These are phyloP conservation scores for Zoanthus gigantus DNA, from an alignment of 92 coral and sea anemone genomes.

Conservation along the genomic window DNA sequence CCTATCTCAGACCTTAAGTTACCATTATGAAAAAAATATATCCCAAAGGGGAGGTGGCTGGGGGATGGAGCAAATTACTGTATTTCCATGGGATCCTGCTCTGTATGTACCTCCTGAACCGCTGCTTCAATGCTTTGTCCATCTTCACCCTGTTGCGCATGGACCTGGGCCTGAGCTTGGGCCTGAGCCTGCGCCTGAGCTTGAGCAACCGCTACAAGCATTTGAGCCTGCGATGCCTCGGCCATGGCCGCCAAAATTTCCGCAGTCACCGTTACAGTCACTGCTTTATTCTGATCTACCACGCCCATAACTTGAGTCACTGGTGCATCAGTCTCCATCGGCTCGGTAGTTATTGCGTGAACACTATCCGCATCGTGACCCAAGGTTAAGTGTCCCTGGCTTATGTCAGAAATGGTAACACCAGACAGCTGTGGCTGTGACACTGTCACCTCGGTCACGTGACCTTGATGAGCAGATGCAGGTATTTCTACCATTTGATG, in stretches of 20 bases:
- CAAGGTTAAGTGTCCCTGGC: conserved; percentile 28
- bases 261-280: conserved; percentile 84
- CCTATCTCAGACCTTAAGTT: background rate
- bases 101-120: conserved; percentile 33
- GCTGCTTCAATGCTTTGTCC: conserved; percentile 42
- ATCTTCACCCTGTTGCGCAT: conserved; percentile 23
- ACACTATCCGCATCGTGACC: conserved; percentile 28
- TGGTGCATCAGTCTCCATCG: conserved; percentile 53
- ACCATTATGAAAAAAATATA: background rate
- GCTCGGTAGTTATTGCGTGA: conserved; percentile 15
- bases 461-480: conserved; percentile 68
- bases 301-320: conserved; percentile 70
- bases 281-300: conserved; percentile 74
- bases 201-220: conserved; percentile 56
- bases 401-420: conserved; percentile 33
- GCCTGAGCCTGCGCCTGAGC: conserved; percentile 52
- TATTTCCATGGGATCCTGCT: conserved; percentile 43
- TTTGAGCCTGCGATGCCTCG: conserved; percentile 74
- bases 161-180: conserved; percentile 11
- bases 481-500: conserved; percentile 78
- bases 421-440: conserved; percentile 58
- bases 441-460: conserved; percentile 66
- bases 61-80: background rate
- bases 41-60: background rate
- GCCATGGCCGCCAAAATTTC: conserved; percentile 96